phyloP scores from a whole-genome alignment of 2,797 vertebrate genomes.

The Rhabdomys pumilio region DNA sequence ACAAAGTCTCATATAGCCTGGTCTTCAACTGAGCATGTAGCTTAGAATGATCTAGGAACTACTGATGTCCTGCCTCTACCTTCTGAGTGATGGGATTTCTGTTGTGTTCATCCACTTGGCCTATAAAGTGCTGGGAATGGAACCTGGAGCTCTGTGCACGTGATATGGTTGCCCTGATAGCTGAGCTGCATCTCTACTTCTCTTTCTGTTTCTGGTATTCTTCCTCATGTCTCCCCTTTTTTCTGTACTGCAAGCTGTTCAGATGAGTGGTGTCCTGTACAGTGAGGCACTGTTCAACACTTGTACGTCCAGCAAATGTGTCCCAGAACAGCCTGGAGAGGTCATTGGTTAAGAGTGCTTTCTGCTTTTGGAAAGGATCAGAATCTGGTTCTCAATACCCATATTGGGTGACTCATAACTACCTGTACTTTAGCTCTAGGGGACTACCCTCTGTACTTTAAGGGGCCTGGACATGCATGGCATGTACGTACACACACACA shows the following conservation, averaged over 20 bases:
- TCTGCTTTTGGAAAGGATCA: not conserved
- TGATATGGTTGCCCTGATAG: too few species aligned
- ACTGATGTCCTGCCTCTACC: not conserved
- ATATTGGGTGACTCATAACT: not conserved
- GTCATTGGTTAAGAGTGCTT: not conserved
- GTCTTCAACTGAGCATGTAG: not conserved
- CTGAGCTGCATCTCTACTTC: not conserved
- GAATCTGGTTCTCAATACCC: not conserved
- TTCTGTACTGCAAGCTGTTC: not conserved
- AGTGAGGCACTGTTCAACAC: not conserved
- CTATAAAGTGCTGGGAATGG: not conserved
- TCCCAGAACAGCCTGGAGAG: not conserved
- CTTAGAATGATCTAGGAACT: not conserved
- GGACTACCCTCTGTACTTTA: not conserved
- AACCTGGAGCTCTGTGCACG: not conserved
- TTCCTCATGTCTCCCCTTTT: not conserved
- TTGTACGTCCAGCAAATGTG: not conserved
- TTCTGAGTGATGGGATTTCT: not conserved
- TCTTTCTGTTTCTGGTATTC: not conserved
- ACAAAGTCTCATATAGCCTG: not conserved
- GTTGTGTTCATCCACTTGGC: rapidly evolving
- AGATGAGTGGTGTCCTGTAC: not conserved
- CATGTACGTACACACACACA: not conserved
- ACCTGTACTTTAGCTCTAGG: not conserved
- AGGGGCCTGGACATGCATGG: not conserved